phyloP scores from a whole-genome alignment of 2,113 vertebrate species.

The Neolamprologus fasciatus region DNA sequence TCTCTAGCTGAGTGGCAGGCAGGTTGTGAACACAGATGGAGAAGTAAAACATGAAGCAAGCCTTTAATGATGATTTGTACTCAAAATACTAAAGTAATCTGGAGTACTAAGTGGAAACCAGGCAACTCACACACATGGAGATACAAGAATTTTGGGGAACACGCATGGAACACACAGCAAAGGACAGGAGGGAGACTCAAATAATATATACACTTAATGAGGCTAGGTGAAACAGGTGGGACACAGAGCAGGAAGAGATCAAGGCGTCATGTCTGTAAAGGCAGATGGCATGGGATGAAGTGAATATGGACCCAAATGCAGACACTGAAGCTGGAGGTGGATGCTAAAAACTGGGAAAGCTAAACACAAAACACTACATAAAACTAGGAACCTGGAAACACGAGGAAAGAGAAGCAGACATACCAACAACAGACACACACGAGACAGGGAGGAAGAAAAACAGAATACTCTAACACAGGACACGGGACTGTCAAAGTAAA shows the following conservation, averaged over 20 bases:
- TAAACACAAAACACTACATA: not conserved
- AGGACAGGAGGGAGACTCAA: not conserved
- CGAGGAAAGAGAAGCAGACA: not conserved
- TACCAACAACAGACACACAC: not conserved
- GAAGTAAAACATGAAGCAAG: not conserved
- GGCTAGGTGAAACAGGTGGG: not conserved
- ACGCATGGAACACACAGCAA: not conserved
- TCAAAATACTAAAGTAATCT: not conserved
- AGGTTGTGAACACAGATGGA: not conserved
- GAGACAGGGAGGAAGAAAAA: not conserved
- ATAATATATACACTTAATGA: not conserved
- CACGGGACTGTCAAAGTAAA: not conserved
- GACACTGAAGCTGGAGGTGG: not conserved
- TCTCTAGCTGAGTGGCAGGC: not conserved
- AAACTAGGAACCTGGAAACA: not conserved
- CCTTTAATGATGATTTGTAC: not conserved
- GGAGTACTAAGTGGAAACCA: not conserved
- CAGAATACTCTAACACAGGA: not conserved
- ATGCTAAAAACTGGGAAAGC: not conserved
- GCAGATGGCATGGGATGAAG: accelerated
- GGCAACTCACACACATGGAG: not conserved
- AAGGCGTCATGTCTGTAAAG: not conserved
- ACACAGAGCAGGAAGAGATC: not conserved
- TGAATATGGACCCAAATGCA: not conserved
- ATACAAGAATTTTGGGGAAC: not conserved